These are phyloP conservation scores for Heterotis niloticus DNA, from an alignment of 2,113 vertebrate species.

Conservation along the genomic window DNA sequence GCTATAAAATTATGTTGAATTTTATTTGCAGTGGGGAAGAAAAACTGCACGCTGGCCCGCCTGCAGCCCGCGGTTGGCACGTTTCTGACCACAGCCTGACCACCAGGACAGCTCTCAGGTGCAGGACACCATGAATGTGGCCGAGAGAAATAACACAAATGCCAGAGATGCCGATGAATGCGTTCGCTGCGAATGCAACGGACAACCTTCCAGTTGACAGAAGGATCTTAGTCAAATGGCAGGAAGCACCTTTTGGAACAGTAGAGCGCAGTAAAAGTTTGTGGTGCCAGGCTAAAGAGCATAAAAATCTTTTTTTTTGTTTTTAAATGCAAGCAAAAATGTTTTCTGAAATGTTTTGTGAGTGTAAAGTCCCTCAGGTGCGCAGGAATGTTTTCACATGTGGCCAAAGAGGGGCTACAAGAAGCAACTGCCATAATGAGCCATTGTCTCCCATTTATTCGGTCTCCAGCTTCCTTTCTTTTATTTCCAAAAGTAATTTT, in stretches of 20 bases:
- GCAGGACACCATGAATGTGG: no score
- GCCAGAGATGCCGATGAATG: no score
- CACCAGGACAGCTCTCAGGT: no score
- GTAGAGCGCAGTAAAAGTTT: neutral
- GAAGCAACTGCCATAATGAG: slow-evolving; percentile 52
- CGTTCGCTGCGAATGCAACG: no score
- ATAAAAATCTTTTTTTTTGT: no score
- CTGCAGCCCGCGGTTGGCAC: no score
- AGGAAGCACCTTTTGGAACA: neutral
- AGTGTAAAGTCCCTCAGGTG: slow-evolving; percentile 54
- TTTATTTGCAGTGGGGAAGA: slow-evolving; percentile 44
- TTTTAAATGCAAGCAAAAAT: neutral
- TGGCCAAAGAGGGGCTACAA: slow-evolving; percentile 39
- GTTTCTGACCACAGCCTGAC: no score
- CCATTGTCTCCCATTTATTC: slow-evolving; percentile 37
- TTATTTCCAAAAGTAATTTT: neutral
- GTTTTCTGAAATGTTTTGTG: neutral
- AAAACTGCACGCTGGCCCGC: slow-evolving; percentile 19
- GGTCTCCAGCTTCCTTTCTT: neutral
- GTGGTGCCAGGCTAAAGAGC: neutral
- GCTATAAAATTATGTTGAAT: slow-evolving; percentile 48
- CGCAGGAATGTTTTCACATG: slow-evolving; percentile 57
- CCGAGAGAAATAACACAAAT: no score
- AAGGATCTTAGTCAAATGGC: no score
- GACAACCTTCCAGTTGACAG: no score